Percentiles rank a stretch among this genome's conserved stretches.
Conservation (phyloP, 2,888 invertebrate species). For the Limenitis camilla region DNA sequence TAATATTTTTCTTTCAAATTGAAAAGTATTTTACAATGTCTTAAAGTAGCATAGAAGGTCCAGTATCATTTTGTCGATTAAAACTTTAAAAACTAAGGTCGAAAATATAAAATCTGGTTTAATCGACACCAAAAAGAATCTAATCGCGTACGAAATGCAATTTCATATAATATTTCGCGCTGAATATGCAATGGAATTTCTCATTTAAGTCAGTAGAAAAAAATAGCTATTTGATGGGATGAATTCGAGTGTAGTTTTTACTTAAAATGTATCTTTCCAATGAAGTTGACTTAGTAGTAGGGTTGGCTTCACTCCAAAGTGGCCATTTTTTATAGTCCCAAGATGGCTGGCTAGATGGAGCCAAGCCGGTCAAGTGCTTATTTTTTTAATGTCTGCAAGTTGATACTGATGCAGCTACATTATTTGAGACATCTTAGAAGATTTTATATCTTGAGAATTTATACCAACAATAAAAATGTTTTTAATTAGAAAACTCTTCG, state of each 20-base stretch:
- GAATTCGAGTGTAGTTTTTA: slow-evolving; percentile 17
- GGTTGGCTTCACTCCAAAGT: slow-evolving; percentile 65
- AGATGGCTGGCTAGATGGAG: slow-evolving; percentile 43
- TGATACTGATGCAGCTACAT: slow-evolving; percentile 14
- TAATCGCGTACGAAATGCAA: too few relatives aligned
- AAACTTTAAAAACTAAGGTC: too few relatives aligned
- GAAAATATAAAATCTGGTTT: too few relatives aligned
- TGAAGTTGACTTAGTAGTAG: slow-evolving; percentile 51
- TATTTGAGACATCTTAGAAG: slow-evolving; percentile 2
- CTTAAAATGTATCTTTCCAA: slow-evolving; percentile 47
- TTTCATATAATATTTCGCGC: too few relatives aligned
- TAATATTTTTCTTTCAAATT: too few relatives aligned
- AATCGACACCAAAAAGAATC: too few relatives aligned
- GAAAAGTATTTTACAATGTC: too few relatives aligned
- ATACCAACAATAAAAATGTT: too few relatives aligned
- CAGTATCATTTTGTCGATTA: too few relatives aligned
- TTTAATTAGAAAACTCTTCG: too few relatives aligned
- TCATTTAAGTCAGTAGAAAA: neutral
- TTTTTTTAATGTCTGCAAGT: slow-evolving; percentile 38
- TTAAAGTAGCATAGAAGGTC: too few relatives aligned
- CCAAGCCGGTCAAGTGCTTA: slow-evolving; percentile 54
- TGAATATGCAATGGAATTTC: neutral
- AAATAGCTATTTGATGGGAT: slow-evolving; percentile 8
- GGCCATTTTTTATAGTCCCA: slow-evolving; percentile 62
- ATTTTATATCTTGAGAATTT: neutral